phyloP scores from a whole-genome alignment of 2,797 vertebrate genomes.

The Harpagifer antarcticus region DNA sequence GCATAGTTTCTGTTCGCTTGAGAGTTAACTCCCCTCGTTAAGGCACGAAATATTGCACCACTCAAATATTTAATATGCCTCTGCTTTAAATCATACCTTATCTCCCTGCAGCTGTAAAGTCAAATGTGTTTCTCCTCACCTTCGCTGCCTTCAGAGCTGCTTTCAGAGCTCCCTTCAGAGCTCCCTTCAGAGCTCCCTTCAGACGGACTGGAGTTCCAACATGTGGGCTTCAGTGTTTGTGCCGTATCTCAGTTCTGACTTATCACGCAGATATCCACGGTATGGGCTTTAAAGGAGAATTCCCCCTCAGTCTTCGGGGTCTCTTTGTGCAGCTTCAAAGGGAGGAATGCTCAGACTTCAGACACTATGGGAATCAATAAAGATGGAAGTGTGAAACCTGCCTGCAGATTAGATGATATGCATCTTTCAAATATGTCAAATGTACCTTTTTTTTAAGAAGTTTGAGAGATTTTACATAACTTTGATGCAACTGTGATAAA shows the following conservation, averaged over 20 bases:
- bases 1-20: background rate
- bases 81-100: background rate
- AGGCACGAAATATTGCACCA: background rate
- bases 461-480: background rate
- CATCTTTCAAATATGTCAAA: background rate
- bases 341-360: background rate
- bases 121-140: background rate
- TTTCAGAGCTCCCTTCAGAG: conserved; percentile 60
- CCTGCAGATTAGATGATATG: background rate
- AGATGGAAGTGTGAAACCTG: background rate
- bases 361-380: background rate
- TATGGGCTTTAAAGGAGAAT: conserved; percentile 3
- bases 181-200: conserved; percentile 60
- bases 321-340: conserved; percentile 8
- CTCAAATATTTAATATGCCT: background rate
- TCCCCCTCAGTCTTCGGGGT: background rate
- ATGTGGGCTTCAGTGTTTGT: conserved; percentile 62
- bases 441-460: background rate
- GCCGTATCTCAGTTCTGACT: conserved; percentile 53
- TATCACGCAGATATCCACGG: background rate
- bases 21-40: background rate
- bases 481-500: background rate
- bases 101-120: conserved; percentile 27
- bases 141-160: conserved; percentile 48
- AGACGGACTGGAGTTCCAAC: conserved; percentile 58